Evolutionary conservation across 2,888 invertebrate genomes (phyloP).

Genomic region (Dryadula phaetusa): DNA sequence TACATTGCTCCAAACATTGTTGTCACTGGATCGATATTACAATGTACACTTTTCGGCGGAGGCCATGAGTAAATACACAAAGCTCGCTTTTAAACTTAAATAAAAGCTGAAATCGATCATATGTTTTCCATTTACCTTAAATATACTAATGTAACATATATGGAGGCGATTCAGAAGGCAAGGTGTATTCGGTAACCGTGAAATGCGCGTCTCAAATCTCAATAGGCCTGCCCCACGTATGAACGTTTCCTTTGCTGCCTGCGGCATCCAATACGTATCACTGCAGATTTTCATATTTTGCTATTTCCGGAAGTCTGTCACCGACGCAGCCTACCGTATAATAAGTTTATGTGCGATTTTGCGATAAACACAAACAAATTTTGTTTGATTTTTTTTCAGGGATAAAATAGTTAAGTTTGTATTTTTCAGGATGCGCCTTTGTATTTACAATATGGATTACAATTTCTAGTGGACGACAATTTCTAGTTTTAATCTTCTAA

Average conservation of each 20-base stretch:
- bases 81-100: conserved; percentile 1
- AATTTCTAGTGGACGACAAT: too few species aligned
- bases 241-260: conserved; percentile 23
- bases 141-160: conserved; percentile 1
- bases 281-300: conserved; percentile 32
- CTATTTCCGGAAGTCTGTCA: conserved; percentile 30
- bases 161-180: not conserved
- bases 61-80: conserved; percentile 1
- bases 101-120: conserved; percentile 10
- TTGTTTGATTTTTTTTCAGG: not conserved
- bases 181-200: conserved; percentile 28
- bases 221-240: conserved; percentile 16
- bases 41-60: not conserved
- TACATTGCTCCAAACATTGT: not conserved
- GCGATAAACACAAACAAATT: not conserved
- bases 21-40: conserved; percentile 5
- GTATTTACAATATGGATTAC: too few species aligned
- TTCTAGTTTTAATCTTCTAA: too few species aligned
- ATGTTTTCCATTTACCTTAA: not conserved
- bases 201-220: conserved; percentile 26
- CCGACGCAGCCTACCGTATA: conserved; percentile 26
- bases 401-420: too few species aligned
- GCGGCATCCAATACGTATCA: conserved; percentile 22
- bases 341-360: conserved; percentile 34
- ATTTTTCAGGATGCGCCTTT: too few species aligned